Conservation (phyloP, 1,140 invertebrate genomes). For the Xylocopa sonorina region DNA sequence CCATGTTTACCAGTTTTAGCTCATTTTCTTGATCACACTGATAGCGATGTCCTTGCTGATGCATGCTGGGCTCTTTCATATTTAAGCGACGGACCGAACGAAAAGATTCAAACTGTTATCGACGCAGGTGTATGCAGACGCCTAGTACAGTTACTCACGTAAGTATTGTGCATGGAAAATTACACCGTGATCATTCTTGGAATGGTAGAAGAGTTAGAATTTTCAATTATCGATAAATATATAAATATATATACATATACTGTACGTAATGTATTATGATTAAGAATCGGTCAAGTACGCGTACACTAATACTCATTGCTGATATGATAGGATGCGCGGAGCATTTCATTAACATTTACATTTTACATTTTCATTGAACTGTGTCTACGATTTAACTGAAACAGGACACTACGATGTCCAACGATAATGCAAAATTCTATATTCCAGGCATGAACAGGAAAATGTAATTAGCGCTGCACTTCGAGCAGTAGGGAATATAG, state of each 20-base stretch:
- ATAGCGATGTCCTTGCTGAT: slow-evolving; percentile 96
- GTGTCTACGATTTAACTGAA: neutral
- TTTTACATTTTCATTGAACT: no score
- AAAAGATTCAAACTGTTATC: slow-evolving; percentile 99
- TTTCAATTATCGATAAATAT: no score
- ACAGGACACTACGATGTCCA: no score
- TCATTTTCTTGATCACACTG: slow-evolving; percentile 92
- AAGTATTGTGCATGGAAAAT: no score
- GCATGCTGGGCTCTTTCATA: slow-evolving; percentile 95
- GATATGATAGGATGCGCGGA: no score
- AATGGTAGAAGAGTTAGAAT: no score
- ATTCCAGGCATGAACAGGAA: slow-evolving; percentile 90
- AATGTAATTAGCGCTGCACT: slow-evolving; percentile 97
- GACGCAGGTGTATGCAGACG: slow-evolving; percentile 97
- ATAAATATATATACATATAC: no score
- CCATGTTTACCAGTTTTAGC: slow-evolving; percentile 94
- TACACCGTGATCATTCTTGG: no score
- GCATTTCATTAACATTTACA: no score
- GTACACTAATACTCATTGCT: no score
- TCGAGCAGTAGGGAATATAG: slow-evolving; percentile 98
- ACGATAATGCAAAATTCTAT: neutral
- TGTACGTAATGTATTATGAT: no score
- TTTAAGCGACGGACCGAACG: slow-evolving; percentile 97
- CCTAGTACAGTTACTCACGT: slow-evolving; percentile 97
- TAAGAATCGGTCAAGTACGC: no score